Conservation (phyloP, 2,888 invertebrate species). For the Augiades crinisus region DNA sequence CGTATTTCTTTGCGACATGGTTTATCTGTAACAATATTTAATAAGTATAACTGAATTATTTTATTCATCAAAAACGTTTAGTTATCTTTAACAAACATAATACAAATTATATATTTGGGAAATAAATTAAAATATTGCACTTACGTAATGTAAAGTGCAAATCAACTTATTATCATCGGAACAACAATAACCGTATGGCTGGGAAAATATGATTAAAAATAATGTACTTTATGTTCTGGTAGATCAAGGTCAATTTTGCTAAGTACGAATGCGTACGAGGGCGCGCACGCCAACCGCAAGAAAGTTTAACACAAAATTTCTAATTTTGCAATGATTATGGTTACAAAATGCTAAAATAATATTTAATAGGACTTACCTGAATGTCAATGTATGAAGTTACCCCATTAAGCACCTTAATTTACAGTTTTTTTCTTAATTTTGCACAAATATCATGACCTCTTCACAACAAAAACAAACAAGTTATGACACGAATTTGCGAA, state of each 20-base stretch:
- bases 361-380: conserved; percentile 12
- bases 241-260: conserved; percentile 12
- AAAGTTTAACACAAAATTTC: conserved; percentile 14
- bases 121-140: conserved; percentile 7
- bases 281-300: conserved; percentile 10
- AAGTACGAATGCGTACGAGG: conserved; percentile 11
- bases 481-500: conserved; percentile 18
- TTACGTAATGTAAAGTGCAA: conserved; percentile 11
- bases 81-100: conserved; percentile 9
- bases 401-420: conserved; percentile 16
- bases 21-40: conserved; percentile 8
- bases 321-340: conserved; percentile 11
- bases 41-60: conserved; percentile 6
- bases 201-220: conserved; percentile 8
- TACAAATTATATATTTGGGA: conserved; percentile 11
- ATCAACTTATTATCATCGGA: conserved; percentile 12
- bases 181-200: conserved; percentile 11
- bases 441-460: conserved; percentile 18
- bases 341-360: conserved; percentile 4
- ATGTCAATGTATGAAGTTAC: conserved; percentile 7
- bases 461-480: conserved; percentile 18
- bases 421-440: conserved; percentile 12
- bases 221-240: conserved; percentile 10
- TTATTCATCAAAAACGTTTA: conserved; percentile 10
- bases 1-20: conserved; percentile 20